A percentile compares a stretch with the other conserved stretches of the same genome.
Conservation (phyloP, 2,888 invertebrate genomes). For the Cephus rjabovi region DNA sequence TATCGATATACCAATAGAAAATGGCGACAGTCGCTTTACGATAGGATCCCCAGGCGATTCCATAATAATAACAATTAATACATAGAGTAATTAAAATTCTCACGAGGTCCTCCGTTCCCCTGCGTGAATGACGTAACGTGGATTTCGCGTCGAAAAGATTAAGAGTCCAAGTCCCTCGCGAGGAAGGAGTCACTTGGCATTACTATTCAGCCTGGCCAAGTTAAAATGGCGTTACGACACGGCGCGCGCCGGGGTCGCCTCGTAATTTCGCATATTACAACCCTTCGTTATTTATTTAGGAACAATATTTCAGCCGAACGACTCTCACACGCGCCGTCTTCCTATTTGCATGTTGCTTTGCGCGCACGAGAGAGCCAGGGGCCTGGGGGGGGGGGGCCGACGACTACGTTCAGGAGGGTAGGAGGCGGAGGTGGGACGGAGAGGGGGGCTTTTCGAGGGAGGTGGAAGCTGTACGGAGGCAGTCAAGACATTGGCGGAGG, state of each 20-base stretch:
- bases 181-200: conserved; percentile 28
- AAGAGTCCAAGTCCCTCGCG: conserved; percentile 28
- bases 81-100: no score
- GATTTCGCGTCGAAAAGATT: no score
- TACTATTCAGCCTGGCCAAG: conserved; percentile 39
- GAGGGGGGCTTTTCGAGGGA: conserved; percentile 10
- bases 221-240: conserved; percentile 48
- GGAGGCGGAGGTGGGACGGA: neutral
- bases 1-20: no score
- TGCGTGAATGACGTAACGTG: no score
- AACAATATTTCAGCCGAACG: conserved; percentile 55
- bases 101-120: no score
- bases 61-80: no score
- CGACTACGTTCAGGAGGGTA: neutral
- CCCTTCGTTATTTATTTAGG: conserved; percentile 59
- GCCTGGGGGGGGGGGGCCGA: neutral
- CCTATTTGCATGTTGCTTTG: conserved; percentile 40
- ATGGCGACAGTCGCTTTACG: no score
- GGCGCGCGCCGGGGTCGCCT: conserved; percentile 33
- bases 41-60: no score
- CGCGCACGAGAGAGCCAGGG: conserved; percentile 10
- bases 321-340: conserved; percentile 44
- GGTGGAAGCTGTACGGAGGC: conserved; percentile 11
- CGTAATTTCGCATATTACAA: conserved; percentile 59
- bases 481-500: conserved; percentile 1